Conservation (phyloP, 37 sponge, comb jelly and placozoan species). For the Chondrilla cf. caribensis region DNA sequence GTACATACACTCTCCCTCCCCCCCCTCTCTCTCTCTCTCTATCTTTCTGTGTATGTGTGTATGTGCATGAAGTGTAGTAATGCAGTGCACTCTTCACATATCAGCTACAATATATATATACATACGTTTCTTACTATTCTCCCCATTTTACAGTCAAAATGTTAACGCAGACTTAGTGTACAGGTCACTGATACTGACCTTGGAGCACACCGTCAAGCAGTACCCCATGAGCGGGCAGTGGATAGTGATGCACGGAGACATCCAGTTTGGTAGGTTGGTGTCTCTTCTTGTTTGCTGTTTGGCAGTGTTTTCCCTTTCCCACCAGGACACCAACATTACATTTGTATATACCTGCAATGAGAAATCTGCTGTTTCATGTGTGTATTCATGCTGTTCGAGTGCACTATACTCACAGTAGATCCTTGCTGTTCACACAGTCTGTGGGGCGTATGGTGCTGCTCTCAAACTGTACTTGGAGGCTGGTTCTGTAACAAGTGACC, state of each 20-base stretch:
- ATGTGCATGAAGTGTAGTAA: no score
- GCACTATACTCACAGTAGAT: neutral
- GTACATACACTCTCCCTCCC: no score
- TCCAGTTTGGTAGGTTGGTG: constrained; percentile 36
- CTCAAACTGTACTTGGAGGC: constrained; percentile 74
- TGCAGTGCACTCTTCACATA: no score
- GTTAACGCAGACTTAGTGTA: constrained; percentile 41
- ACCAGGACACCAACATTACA: no score
- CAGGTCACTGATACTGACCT: constrained; percentile 31
- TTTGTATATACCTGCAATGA: no score
- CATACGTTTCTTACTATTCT: no score
- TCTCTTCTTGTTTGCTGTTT: neutral
- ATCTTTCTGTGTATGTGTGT: no score
- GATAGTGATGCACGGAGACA: constrained; percentile 45
- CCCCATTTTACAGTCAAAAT: constrained; percentile 45
- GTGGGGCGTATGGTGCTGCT: constrained; percentile 51
- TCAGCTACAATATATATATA: no score
- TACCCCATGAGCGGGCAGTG: constrained; percentile 44
- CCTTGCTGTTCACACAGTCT: constrained; percentile 18
- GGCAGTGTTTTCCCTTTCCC: no score
- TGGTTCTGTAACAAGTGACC: constrained; percentile 58
- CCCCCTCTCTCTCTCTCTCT: no score
- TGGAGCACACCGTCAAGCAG: constrained; percentile 41
- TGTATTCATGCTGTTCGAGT: no score
- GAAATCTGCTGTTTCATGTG: no score